Percentiles rank a stretch among this genome's conserved stretches.
These are phyloP conservation scores for Apodemia zela DNA, from an alignment of 2,888 invertebrate species.

Conservation along the genomic window DNA sequence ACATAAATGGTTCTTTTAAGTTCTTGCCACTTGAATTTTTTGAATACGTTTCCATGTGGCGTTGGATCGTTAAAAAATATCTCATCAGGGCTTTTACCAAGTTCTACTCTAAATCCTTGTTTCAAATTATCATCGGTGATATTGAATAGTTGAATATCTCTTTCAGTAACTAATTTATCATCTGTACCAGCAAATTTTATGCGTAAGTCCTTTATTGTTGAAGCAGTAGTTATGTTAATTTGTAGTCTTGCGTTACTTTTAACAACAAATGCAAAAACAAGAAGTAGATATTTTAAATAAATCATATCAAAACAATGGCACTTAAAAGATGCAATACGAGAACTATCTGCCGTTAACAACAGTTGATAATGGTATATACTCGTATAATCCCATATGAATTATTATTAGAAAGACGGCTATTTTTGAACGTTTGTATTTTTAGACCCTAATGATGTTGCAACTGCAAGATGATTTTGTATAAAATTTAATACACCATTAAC, in stretches of 20 bases:
- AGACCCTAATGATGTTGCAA: too few relatives aligned
- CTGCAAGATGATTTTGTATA: too few relatives aligned
- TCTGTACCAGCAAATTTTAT: constrained; percentile 42
- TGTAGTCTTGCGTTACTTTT: constrained; percentile 40
- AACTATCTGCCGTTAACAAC: background rate
- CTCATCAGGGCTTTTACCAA: constrained; percentile 51
- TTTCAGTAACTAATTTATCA: constrained; percentile 45
- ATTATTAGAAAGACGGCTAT: background rate
- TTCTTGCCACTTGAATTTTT: constrained; percentile 51
- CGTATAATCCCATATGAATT: background rate
- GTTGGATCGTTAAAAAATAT: constrained; percentile 59
- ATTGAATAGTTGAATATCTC: constrained; percentile 51
- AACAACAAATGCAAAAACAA: background rate
- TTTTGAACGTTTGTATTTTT: background rate
- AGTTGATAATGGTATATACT: background rate
- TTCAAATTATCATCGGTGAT: constrained; percentile 51
- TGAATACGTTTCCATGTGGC: constrained; percentile 45
- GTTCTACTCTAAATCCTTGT: constrained; percentile 45
- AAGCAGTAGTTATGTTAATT: constrained; percentile 43
- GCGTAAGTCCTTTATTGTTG: constrained; percentile 36
- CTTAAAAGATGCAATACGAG: background rate
- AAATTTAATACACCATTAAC: too few relatives aligned
- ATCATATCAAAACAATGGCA: background rate
- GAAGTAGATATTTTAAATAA: background rate
- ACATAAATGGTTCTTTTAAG: constrained; percentile 43